These are phyloP conservation scores for Dendrolimus punctatus DNA, from an alignment of 1,140 invertebrate genomes.

Conservation along the genomic window DNA sequence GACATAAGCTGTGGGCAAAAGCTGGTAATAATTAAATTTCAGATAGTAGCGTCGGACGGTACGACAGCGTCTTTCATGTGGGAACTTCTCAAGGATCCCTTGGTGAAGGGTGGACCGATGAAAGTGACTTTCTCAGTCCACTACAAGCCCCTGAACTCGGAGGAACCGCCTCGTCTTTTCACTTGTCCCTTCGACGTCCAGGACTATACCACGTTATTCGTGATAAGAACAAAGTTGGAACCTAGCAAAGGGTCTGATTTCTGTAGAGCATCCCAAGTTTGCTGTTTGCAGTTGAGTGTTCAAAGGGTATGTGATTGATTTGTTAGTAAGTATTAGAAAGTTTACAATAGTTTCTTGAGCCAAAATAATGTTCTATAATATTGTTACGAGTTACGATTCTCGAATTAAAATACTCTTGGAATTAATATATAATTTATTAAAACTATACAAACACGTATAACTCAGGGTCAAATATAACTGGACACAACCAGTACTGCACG, in stretches of 20 bases:
- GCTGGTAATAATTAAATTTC: conserved; percentile 11
- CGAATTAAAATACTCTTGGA: no score
- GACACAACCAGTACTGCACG: no score
- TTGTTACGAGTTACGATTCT: no score
- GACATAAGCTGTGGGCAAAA: no score
- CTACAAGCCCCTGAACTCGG: conserved; percentile 73
- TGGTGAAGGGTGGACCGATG: conserved; percentile 73
- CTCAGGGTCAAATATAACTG: no score
- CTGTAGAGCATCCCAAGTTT: conserved; percentile 90
- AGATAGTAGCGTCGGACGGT: conserved; percentile 72
- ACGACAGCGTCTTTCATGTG: conserved; percentile 87
- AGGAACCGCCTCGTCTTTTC: conserved; percentile 65
- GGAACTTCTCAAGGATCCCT: conserved; percentile 80
- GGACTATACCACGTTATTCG: conserved; percentile 84
- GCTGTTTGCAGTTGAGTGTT: conserved; percentile 82
- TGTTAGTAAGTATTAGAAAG: background rate
- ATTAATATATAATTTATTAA: no score
- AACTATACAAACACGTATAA: no score
- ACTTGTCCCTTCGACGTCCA: conserved; percentile 74
- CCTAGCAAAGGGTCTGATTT: conserved; percentile 87
- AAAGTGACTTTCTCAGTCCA: conserved; percentile 81
- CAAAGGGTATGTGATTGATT: conserved; percentile 43
- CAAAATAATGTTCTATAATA: no score
- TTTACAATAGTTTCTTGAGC: no score
- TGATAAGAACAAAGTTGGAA: conserved; percentile 85